Evolutionary conservation across 2,888 invertebrate species (phyloP).

Genomic region (Pilophorus perplexus): DNA sequence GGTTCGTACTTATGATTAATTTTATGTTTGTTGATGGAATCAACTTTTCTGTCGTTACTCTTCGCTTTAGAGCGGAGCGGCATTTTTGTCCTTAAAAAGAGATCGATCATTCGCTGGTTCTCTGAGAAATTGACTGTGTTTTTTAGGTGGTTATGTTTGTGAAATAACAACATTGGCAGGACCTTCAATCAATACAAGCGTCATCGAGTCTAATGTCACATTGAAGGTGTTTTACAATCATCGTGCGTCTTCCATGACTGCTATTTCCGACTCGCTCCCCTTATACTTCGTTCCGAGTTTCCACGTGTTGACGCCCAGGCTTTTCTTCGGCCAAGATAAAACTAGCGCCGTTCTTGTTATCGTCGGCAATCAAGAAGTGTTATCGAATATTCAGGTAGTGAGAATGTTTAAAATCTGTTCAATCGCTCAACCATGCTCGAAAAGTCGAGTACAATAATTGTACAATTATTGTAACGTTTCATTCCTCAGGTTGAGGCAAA

Average conservation of each 20-base stretch:
- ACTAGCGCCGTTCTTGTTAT: background rate
- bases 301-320: background rate
- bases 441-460: too few relatives aligned
- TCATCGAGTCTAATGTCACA: constrained; percentile 28
- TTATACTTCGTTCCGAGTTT: constrained; percentile 23
- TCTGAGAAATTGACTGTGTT: too few relatives aligned
- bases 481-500: constrained; percentile 10
- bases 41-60: too few relatives aligned
- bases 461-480: too few relatives aligned
- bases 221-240: background rate
- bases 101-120: too few relatives aligned
- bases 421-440: too few relatives aligned
- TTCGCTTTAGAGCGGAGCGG: too few relatives aligned
- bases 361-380: constrained; percentile 15
- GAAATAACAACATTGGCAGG: constrained; percentile 32
- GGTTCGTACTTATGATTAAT: constrained; percentile 1
- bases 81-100: too few relatives aligned
- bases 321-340: constrained; percentile 23
- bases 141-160: constrained; percentile 26
- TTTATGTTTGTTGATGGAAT: background rate
- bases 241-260: background rate
- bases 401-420: background rate
- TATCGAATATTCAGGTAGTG: constrained; percentile 19
- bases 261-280: background rate
- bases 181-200: constrained; percentile 28